phyloP scores from a whole-genome alignment of 2,113 vertebrate species.

The Sphyrna mokarran region DNA sequence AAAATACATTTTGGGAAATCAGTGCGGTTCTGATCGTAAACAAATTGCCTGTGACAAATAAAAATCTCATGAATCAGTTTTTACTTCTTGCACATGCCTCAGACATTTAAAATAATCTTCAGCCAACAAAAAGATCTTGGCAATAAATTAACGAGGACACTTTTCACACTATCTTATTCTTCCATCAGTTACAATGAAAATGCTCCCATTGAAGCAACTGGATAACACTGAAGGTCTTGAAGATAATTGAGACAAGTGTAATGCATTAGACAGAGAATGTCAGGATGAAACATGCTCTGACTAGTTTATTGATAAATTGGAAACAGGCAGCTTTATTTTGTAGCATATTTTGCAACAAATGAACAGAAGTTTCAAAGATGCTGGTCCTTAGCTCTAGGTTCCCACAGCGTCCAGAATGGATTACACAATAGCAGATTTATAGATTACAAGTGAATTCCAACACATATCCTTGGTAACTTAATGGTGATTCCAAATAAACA shows the following conservation, averaged over 20 bases:
- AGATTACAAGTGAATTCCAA: not conserved
- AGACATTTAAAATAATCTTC: not conserved
- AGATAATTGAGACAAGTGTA: not conserved
- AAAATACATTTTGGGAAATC: not conserved
- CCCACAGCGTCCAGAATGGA: not conserved
- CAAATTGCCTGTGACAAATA: not conserved
- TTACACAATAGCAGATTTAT: not conserved
- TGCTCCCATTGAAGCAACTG: not conserved
- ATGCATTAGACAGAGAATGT: not conserved
- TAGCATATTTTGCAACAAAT: not conserved
- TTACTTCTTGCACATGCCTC: not conserved
- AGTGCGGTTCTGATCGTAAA: not conserved
- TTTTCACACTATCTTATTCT: not conserved
- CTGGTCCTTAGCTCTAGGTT: not conserved
- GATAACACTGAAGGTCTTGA: not conserved
- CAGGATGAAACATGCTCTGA: not conserved
- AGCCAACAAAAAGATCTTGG: not conserved
- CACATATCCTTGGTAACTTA: too few relatives aligned
- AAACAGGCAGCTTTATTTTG: slow-evolving; percentile 12
- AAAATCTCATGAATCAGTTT: not conserved
- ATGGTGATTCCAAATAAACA: too few relatives aligned
- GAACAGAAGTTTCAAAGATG: not conserved
- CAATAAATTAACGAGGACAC: not conserved
- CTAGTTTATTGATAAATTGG: not conserved
- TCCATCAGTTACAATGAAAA: not conserved